A percentile compares a stretch with the other conserved stretches of the same genome.
phyloP scores from a whole-genome alignment of 2,797 vertebrate genomes.

The Microcaecilia unicolor region DNA sequence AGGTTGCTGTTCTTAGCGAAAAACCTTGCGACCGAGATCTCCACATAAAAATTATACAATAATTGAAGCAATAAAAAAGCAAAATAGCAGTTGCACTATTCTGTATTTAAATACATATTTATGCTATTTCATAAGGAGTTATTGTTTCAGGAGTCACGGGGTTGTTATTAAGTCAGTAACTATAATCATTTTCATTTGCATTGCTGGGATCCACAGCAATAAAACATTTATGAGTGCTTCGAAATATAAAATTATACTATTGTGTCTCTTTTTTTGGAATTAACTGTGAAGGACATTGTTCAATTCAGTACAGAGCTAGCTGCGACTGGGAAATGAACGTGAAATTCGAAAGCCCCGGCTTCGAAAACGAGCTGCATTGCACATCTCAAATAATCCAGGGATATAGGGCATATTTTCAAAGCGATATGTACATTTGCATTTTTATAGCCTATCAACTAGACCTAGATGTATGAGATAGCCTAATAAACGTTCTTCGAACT shows the following conservation, averaged over 20 bases:
- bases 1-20: constrained; percentile 38
- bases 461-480: neutral
- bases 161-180: constrained; percentile 50
- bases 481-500: neutral
- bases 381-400: neutral
- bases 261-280: constrained; percentile 58
- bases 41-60: constrained; percentile 60
- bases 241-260: constrained; percentile 66
- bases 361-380: neutral
- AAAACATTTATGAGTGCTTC: constrained; percentile 65
- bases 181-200: constrained; percentile 45
- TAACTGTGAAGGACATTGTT: constrained; percentile 49
- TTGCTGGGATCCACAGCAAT: constrained; percentile 47
- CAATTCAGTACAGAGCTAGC: constrained; percentile 14
- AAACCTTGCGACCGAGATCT: constrained; percentile 42
- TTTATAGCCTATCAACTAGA: too few species aligned
- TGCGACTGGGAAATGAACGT: constrained; percentile 23
- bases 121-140: constrained; percentile 66
- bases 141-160: constrained; percentile 57
- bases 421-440: neutral
- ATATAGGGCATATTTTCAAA: neutral
- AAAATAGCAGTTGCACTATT: constrained; percentile 47
- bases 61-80: constrained; percentile 56
- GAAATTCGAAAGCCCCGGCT: constrained; percentile 32
- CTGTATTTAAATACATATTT: constrained; percentile 65